phyloP scores from a whole-genome alignment of 2,797 vertebrate species.

The Zenarchopterus dispar region DNA sequence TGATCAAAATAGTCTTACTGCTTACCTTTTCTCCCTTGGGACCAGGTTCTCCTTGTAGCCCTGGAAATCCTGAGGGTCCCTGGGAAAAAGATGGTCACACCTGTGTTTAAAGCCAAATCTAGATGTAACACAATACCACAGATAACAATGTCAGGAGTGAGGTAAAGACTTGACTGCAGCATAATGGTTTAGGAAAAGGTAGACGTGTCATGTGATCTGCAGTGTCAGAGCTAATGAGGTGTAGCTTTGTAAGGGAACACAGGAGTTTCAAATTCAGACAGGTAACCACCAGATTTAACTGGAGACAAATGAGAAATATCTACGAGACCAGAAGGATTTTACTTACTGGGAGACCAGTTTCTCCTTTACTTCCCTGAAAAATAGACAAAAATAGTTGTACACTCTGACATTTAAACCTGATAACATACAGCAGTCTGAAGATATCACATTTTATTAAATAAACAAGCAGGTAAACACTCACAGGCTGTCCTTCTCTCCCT shows the following conservation, averaged over 20 bases:
- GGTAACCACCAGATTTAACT: neutral
- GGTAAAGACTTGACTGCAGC: neutral
- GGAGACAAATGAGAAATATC: conserved; percentile 5
- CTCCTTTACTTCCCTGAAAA: conserved; percentile 82
- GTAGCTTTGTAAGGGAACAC: no score
- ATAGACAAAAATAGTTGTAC: conserved; percentile 36
- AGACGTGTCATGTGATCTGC: neutral
- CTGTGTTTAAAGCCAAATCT: neutral
- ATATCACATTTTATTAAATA: neutral
- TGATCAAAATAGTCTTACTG: accelerated
- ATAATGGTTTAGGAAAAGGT: neutral
- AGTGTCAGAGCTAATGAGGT: neutral
- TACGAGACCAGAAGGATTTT: conserved; percentile 4
- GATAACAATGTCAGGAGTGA: neutral
- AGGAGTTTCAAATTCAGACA: neutral
- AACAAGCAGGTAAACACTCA: conserved; percentile 47
- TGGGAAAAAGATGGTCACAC: conserved; percentile 49
- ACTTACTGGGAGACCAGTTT: conserved; percentile 78
- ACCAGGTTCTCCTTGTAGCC: conserved; percentile 80
- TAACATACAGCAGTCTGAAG: conserved; percentile 12
- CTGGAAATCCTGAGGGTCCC: conserved; percentile 83
- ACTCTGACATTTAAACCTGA: neutral
- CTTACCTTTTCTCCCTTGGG: conserved; percentile 86
- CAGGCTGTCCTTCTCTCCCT: conserved; percentile 77
- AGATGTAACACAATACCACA: neutral